A percentile compares a stretch with the other conserved stretches of the same genome.
Conservation (phyloP, 1,140 invertebrate species). For the Trichonephila inaurata region DNA sequence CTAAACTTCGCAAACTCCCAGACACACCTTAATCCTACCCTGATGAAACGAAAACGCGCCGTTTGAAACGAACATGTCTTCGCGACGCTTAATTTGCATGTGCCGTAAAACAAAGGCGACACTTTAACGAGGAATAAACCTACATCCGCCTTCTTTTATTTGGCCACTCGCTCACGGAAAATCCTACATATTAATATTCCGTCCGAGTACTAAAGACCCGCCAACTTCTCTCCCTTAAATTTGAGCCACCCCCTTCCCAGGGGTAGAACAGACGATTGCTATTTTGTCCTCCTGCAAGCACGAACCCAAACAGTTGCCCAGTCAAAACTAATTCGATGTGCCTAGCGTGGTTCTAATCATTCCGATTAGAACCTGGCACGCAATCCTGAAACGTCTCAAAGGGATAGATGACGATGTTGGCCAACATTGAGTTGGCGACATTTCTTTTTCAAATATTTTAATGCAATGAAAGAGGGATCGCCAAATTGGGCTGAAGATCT, state of each 20-base stretch:
- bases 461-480: no score
- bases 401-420: background rate
- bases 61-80: background rate
- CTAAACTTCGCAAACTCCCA: background rate
- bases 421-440: no score
- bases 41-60: background rate
- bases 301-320: background rate
- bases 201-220: background rate
- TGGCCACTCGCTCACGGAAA: background rate
- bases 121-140: constrained; percentile 47
- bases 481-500: no score
- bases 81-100: background rate
- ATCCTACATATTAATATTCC: constrained; percentile 39
- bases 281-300: background rate
- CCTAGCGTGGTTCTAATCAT: constrained; percentile 17
- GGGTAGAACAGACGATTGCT: background rate
- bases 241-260: background rate
- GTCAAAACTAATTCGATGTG: constrained; percentile 45
- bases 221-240: background rate
- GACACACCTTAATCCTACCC: background rate
- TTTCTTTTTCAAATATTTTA: no score
- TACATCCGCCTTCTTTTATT: constrained; percentile 53
- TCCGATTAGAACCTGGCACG: background rate
- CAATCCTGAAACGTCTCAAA: background rate
- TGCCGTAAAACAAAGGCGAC: constrained; percentile 37